Evolutionary conservation across 2,797 vertebrate genomes (phyloP).

Genomic region (Sebastiscus tertius): DNA sequence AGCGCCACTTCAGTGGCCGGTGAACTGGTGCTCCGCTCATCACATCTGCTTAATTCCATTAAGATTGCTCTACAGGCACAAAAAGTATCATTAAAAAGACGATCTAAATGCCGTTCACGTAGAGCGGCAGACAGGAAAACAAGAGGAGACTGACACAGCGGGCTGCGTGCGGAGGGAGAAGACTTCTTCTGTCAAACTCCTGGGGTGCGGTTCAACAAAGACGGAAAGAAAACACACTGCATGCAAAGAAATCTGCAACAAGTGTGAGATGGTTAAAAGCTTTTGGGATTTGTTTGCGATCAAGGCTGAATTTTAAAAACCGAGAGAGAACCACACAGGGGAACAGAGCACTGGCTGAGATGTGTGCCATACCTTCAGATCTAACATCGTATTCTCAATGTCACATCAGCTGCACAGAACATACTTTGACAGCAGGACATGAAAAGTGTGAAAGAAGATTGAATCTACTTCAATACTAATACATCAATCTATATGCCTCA

Average conservation of each 20-base stretch:
- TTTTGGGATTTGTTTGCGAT: slow-evolving; percentile 4
- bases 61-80: slow-evolving; percentile 34
- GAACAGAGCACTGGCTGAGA: slow-evolving; percentile 5
- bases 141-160: slow-evolving; percentile 21
- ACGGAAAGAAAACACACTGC: slow-evolving; percentile 13
- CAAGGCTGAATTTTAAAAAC: neutral
- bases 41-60: slow-evolving; percentile 65
- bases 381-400: slow-evolving; percentile 12
- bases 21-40: slow-evolving; percentile 58
- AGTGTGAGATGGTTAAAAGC: slow-evolving; percentile 15
- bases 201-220: slow-evolving; percentile 8
- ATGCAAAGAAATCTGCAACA: slow-evolving; percentile 22
- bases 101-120: slow-evolving; percentile 28
- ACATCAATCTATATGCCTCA: neutral
- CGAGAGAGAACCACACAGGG: neutral
- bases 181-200: slow-evolving; percentile 39
- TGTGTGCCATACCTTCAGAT: slow-evolving; percentile 10
- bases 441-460: neutral
- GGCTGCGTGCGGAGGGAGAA: slow-evolving; percentile 7
- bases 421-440: neutral
- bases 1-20: slow-evolving; percentile 53
- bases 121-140: slow-evolving; percentile 16
- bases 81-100: slow-evolving; percentile 27
- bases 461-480: neutral
- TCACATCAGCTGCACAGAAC: neutral